Evolutionary conservation across 2,113 vertebrate species (phyloP), one percentile per base, ranked within the genome.

Genomic region (Planiliza haematocheilus): DNA sequence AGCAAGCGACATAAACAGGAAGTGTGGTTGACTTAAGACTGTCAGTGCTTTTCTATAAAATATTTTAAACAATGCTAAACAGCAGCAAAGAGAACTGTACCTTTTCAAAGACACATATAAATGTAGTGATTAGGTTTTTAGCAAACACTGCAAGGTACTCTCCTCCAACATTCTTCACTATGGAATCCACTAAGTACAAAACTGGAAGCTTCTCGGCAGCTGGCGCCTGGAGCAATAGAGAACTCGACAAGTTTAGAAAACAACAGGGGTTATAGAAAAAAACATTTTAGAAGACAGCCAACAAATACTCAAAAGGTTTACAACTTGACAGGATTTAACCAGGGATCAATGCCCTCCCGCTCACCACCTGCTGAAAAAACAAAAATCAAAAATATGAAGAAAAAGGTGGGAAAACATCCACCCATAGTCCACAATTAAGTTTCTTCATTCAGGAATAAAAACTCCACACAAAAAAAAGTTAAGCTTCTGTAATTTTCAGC

Each of bases 161-260:
- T 96, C 97, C 95, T 95, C 97, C 97, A 93, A 99, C 96, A 85
- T 99, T 99, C 97, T 99, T 99, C 95, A 99, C 97, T 95, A 99
- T 99, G 95, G 98, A 99, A 95, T 99, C 98, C 98, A 99, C 98
- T 93, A 99, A 97, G 95, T 99, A 99, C 96, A 99, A 97, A 95
- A 99, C 96, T 16, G 98, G 98, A 72, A 99, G 97, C 96, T 99
- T 99, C 97, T 99, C 97, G 86, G 93, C 88, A 83, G 96, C 46
- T 85, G 97, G 95, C 84, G 97, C 98, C 98, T 99, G 94, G 92
- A 95, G 95, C 92, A 92, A 98, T 95, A 66, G 97, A 96, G 95
- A 99, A 98, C 97, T 99, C 95, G 93, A 92, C 96, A 96, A 95
- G 96, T 99, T 98, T 98, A 97, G 96, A 96, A 90, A 91, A 97